A percentile compares a stretch with the other conserved stretches of the same genome.
phyloP scores from a whole-genome alignment of 2,797 vertebrate species.

The Vireo griseus region DNA sequence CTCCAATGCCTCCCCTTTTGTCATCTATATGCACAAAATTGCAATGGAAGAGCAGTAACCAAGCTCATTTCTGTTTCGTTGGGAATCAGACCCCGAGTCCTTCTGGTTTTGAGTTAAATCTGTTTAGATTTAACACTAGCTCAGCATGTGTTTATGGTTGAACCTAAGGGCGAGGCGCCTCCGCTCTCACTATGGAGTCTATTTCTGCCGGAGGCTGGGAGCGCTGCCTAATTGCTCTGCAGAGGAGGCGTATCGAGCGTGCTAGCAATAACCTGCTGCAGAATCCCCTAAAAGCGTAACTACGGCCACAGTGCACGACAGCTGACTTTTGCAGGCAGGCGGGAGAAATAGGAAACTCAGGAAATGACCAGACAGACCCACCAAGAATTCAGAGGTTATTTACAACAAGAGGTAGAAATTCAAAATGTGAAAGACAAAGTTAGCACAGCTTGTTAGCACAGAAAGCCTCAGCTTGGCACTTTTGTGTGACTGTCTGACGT shows the following conservation, averaged over 20 bases:
- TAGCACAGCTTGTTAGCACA: neutral
- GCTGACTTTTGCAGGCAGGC: neutral
- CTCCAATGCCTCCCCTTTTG: neutral
- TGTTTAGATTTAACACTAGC: neutral
- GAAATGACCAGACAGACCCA: neutral
- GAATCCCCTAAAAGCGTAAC: fast-evolving
- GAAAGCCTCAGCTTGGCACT: neutral
- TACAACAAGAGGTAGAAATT: neutral
- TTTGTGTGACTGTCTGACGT: neutral
- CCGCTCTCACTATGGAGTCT: neutral
- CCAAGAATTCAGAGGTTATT: neutral
- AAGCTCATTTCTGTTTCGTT: neutral
- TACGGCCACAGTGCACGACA: neutral
- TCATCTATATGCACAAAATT: neutral
- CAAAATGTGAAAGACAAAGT: neutral
- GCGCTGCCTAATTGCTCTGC: conserved; percentile 35
- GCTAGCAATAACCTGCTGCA: neutral
- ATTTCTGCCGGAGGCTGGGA: neutral
- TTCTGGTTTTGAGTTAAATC: neutral
- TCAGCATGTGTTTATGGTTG: neutral
- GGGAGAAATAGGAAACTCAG: neutral
- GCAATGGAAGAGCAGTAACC: neutral
- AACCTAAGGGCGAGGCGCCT: neutral
- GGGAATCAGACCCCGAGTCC: neutral
- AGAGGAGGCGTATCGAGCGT: conserved; percentile 1